These are phyloP conservation scores for Choristoneura rosaceana DNA, from an alignment of 2,888 invertebrate genomes.

Conservation along the genomic window DNA sequence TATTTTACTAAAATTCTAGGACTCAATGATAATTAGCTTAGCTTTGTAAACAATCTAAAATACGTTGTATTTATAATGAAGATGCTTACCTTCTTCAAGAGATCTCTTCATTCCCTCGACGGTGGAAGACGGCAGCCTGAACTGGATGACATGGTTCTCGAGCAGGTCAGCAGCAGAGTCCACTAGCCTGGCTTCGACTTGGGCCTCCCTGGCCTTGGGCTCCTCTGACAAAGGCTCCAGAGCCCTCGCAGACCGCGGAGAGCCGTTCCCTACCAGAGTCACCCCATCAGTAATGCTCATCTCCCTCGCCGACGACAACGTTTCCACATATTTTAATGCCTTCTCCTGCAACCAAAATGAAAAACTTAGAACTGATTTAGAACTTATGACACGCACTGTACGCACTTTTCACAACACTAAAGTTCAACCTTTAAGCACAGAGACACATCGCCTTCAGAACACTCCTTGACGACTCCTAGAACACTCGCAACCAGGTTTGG, in stretches of 20 bases:
- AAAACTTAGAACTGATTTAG: constrained; percentile 49
- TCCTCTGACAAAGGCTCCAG: constrained; percentile 89
- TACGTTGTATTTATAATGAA: neutral
- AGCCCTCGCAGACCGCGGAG: constrained; percentile 86
- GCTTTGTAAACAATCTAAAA: neutral
- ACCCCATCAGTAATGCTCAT: constrained; percentile 87
- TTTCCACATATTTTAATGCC: constrained; percentile 89
- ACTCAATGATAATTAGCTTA: neutral
- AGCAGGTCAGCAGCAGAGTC: constrained; percentile 92
- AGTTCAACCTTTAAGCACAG: constrained; percentile 89
- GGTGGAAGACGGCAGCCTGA: constrained; percentile 90
- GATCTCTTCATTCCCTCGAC: constrained; percentile 91
- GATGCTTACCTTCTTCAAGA: constrained; percentile 90
- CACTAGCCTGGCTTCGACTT: constrained; percentile 90
- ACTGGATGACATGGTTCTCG: constrained; percentile 92
- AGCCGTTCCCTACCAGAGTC: constrained; percentile 77
- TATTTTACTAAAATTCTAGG: neutral
- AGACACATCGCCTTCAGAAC: constrained; percentile 88
- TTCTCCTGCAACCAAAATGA: constrained; percentile 87
- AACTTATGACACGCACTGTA: constrained; percentile 53
- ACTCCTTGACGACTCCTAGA: constrained; percentile 88
- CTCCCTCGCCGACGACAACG: constrained; percentile 81
- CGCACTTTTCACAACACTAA: constrained; percentile 43
- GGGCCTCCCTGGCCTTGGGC: constrained; percentile 89
- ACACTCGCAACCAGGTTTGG: constrained; percentile 76